A percentile compares a stretch with the other conserved stretches of the same genome.
These are phyloP conservation scores for Camponotus vicinus DNA, from an alignment of 1,140 invertebrate genomes.

Conservation along the genomic window DNA sequence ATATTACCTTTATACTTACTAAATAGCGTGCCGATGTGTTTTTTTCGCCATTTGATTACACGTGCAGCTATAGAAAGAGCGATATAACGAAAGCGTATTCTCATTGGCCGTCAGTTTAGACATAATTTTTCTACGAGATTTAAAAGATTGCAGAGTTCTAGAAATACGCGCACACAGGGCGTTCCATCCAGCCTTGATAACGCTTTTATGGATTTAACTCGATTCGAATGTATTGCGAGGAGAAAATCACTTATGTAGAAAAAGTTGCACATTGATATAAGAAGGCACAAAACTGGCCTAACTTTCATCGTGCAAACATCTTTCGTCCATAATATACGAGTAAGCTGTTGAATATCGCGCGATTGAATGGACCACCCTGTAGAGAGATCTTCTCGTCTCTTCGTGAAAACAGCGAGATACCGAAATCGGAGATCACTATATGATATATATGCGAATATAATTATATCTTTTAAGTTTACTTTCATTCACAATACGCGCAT, in stretches of 20 bases:
- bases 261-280: background rate
- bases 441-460: conserved; percentile 64
- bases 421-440: conserved; percentile 56
- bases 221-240: background rate
- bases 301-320: conserved; percentile 16
- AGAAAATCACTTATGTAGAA: background rate
- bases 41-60: conserved; percentile 56
- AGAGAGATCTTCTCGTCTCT: conserved; percentile 45
- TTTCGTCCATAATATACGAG: background rate
- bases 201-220: background rate
- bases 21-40: conserved; percentile 72
- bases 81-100: conserved; percentile 20
- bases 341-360: conserved; percentile 12
- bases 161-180: conserved; percentile 5
- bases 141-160: conserved; percentile 66
- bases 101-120: conserved; percentile 55
- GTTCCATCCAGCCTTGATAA: conserved; percentile 18
- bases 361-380: conserved; percentile 35
- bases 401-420: conserved; percentile 34
- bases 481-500: conserved; percentile 67
- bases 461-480: conserved; percentile 68
- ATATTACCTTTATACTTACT: conserved; percentile 74
- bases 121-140: conserved; percentile 78
- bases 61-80: conserved; percentile 9
- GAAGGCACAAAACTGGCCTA: conserved; percentile 39